Conservation (phyloP, 2,888 invertebrate genomes). For the Xestia xanthographa region DNA sequence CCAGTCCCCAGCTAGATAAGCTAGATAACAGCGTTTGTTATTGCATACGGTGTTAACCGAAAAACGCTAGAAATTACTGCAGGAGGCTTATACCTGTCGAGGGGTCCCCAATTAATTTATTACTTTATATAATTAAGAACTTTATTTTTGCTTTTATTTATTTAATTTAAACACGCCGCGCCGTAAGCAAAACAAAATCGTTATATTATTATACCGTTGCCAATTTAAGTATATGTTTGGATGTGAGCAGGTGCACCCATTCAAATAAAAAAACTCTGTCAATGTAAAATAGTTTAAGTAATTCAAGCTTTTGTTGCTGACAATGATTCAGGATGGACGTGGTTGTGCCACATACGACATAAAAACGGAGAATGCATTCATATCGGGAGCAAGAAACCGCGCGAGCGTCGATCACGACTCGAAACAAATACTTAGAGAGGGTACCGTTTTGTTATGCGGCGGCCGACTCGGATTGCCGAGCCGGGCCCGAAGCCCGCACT, state of each 20-base stretch:
- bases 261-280: constrained; percentile 19
- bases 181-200: constrained; percentile 41
- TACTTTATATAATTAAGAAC: neutral
- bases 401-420: constrained; percentile 73
- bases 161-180: constrained; percentile 43
- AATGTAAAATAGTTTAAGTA: constrained; percentile 16
- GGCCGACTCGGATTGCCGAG: constrained; percentile 66
- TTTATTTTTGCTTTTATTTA: neutral
- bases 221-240: constrained; percentile 34
- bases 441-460: constrained; percentile 78
- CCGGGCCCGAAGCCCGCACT: constrained; percentile 60
- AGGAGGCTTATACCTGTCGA: neutral
- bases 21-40: constrained; percentile 77
- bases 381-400: constrained; percentile 68
- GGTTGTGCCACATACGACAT: constrained; percentile 58
- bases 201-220: constrained; percentile 46
- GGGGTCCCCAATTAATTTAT: neutral
- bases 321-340: constrained; percentile 46
- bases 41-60: constrained; percentile 46
- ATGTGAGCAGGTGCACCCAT: constrained; percentile 30
- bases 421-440: constrained; percentile 68
- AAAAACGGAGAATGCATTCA: constrained; percentile 55
- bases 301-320: constrained; percentile 53
- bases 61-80: neutral
- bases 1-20: constrained; percentile 69